Evolutionary conservation across 2,888 invertebrate species (phyloP).

Genomic region (Cyclophora albipunctata): DNA sequence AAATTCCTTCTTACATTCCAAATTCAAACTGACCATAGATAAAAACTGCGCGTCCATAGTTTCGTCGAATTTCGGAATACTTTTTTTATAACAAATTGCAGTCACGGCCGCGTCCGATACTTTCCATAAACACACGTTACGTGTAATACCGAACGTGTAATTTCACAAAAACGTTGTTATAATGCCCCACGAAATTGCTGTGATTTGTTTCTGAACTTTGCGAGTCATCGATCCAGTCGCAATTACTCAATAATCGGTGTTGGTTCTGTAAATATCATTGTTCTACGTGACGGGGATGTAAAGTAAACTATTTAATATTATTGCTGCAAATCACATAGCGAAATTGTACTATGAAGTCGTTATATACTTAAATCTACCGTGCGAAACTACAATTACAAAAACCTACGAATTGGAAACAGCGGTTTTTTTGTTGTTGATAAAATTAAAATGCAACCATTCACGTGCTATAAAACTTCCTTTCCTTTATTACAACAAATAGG

Average conservation of each 20-base stretch:
- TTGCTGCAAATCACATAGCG: no score
- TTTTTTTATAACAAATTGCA: slow-evolving; percentile 30
- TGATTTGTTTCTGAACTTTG: slow-evolving; percentile 57
- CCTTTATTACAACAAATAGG: no score
- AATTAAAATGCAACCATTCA: no score
- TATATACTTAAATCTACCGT: no score
- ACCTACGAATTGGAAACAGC: no score
- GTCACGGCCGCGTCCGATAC: slow-evolving; percentile 30
- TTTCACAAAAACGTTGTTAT: slow-evolving; percentile 65
- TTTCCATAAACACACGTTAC: slow-evolving; percentile 56
- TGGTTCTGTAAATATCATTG: slow-evolving; percentile 47
- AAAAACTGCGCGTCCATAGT: slow-evolving; percentile 23
- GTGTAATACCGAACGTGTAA: slow-evolving; percentile 47
- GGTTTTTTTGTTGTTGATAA: no score
- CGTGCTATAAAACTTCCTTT: no score
- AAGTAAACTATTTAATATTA: not conserved
- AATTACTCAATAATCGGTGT: slow-evolving; percentile 60
- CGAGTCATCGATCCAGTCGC: slow-evolving; percentile 47
- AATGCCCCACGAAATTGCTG: slow-evolving; percentile 60
- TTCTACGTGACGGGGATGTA: slow-evolving; percentile 7
- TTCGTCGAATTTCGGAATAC: slow-evolving; percentile 18
- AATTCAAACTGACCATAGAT: slow-evolving; percentile 3
- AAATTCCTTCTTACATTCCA: no score
- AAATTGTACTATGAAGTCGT: no score
- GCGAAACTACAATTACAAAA: no score